Evolutionary conservation across 2,888 invertebrate genomes (phyloP).

Genomic region (Caenorhabditis doughertyi): DNA sequence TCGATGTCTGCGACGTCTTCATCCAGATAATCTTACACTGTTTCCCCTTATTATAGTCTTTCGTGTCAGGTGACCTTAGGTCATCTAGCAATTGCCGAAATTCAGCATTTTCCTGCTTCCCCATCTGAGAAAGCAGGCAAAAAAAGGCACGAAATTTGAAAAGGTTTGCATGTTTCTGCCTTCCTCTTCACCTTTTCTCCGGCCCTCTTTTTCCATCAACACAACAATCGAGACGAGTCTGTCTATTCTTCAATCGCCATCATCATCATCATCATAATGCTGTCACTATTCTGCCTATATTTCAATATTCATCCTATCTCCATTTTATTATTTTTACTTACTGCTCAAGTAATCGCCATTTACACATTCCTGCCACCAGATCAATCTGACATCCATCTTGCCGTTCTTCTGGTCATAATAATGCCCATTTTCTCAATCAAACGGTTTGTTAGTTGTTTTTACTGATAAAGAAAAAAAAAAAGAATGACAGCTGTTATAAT

Average conservation of each 20-base stretch:
- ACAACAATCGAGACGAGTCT: conserved; percentile 49
- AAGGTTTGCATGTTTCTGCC: conserved; percentile 54
- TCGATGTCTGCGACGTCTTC: conserved; percentile 34
- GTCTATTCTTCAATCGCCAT: background rate
- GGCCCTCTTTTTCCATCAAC: conserved; percentile 6
- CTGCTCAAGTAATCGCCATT: conserved; percentile 28
- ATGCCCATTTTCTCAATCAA: conserved; percentile 59
- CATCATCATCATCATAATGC: conserved; percentile 22
- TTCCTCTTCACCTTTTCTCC: conserved; percentile 21
- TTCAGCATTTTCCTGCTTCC: conserved; percentile 10
- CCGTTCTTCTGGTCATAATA: conserved; percentile 37
- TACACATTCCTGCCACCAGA: conserved; percentile 19
- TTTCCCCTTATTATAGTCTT: conserved; percentile 53
- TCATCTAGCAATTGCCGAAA: conserved; percentile 24
- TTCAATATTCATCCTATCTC: conserved; percentile 53
- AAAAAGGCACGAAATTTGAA: conserved; percentile 23
- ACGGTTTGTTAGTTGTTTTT: conserved; percentile 59
- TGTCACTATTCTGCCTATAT: conserved; percentile 44
- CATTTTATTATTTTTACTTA: conserved; percentile 34
- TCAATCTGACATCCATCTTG: conserved; percentile 26
- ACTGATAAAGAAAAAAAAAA: background rate
- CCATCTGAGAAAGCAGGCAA: background rate
- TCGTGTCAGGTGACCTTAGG: conserved; percentile 51
- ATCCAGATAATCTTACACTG: conserved; percentile 43
- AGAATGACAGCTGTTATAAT: conserved; percentile 57